Evolutionary conservation across 1,140 invertebrate species (phyloP), one percentile per base, ranked within the genome.

Genomic region (Hyposmocoma kahamanoa): DNA sequence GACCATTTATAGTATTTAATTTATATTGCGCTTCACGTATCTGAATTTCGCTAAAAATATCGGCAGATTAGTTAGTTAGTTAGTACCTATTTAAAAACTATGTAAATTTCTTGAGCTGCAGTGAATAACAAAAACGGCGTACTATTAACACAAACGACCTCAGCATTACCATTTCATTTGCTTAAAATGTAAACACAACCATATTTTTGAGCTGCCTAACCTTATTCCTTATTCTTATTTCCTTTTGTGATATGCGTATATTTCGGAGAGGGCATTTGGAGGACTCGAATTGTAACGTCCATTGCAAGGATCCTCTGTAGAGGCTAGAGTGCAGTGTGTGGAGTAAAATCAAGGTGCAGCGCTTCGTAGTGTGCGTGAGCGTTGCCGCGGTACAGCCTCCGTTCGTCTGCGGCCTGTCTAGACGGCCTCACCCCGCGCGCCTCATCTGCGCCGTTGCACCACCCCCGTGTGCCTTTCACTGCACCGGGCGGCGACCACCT

Each of bases 391-490:
- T 72, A 74, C 80, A 82, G 78, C 78, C 78, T 82, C 81, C 76
- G 62, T 73, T 68, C 72, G 81, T 84, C 81, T 84, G 78, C 76
- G 76, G 74, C 74, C 81, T 72, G 81, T 82, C 81, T 82, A 82
- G 80, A 84, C 80, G 65, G 44, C 61, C 67, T 60, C 22, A 51
- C 47, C 39, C 42, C 53, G 43, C 49, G 38, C 50, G 18, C 59
- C 56, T n/a, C n/a, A n/a, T n/a, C n/a, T 28, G 50, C 28, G 56
- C 44, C 56, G 32, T 36, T n/a, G n/a, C 39, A 63, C 50, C 55
- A 63, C 50, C 58, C 38, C 28, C 46, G 28, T 55, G 42, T 47
- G 58, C 63, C 69, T 71, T 72, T 72, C 65, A 69, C 65, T 67
- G 60, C 59, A 68, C 53, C 56, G 50, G 26, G 56, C 46, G 54